Evolutionary conservation across 2,797 vertebrate genomes (phyloP).

Genomic region (Cygnus olor): DNA sequence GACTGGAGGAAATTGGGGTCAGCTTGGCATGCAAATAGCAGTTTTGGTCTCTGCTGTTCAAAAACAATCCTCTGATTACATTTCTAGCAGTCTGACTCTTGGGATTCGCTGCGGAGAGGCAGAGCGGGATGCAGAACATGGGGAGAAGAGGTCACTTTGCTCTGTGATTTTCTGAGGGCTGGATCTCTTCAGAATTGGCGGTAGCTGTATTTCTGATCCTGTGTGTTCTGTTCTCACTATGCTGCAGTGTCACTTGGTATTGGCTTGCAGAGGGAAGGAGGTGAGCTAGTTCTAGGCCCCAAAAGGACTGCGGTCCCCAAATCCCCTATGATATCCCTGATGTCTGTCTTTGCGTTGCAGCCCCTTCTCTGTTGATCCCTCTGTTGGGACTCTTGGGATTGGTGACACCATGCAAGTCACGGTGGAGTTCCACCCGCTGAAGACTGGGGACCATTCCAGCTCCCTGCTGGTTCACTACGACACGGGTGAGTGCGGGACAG

Average conservation of each 20-base stretch:
- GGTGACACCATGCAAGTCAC: conserved; percentile 84
- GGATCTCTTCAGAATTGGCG: not conserved
- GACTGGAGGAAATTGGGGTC: not conserved
- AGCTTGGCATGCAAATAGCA: not conserved
- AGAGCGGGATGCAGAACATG: not conserved
- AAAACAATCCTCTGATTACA: not conserved
- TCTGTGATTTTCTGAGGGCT: not conserved
- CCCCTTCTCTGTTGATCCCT: conserved; percentile 85
- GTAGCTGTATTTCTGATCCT: not conserved
- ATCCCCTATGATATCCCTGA: not conserved
- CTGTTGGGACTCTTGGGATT: conserved; percentile 78
- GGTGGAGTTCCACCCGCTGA: conserved; percentile 84
- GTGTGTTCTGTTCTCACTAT: not conserved
- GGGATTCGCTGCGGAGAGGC: not conserved
- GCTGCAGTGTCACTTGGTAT: not conserved
- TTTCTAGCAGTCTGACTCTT: not conserved
- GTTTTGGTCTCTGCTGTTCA: not conserved
- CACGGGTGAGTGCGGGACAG: conserved; percentile 79
- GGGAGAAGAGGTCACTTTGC: not conserved
- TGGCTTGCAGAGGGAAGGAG: not conserved
- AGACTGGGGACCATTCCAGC: conserved; percentile 74
- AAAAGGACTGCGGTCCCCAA: rapidly evolving
- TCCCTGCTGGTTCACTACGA: conserved; percentile 83
- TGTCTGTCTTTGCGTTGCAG: conserved; percentile 71
- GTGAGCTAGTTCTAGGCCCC: not conserved